Conservation (phyloP, 2,888 invertebrate genomes). For the Chesias legatella region DNA sequence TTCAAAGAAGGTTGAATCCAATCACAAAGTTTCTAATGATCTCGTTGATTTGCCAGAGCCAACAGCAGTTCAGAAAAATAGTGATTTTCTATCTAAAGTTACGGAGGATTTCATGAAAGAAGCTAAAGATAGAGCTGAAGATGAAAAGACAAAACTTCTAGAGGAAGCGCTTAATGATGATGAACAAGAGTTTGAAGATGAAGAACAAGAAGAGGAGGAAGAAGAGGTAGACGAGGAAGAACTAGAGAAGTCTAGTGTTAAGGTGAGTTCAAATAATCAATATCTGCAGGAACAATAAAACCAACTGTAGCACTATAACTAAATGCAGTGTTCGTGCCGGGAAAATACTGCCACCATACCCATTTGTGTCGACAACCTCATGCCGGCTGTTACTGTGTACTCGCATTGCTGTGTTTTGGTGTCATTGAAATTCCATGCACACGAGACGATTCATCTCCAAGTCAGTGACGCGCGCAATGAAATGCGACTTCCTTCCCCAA, state of each 20-base stretch:
- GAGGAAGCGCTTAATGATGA: conserved; percentile 60
- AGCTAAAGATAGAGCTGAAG: conserved; percentile 33
- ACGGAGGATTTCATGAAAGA: conserved; percentile 56
- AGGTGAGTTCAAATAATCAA: conserved; percentile 48
- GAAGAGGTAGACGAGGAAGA: conserved; percentile 46
- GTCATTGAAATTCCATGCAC: no score
- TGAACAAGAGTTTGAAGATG: conserved; percentile 27
- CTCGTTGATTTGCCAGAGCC: conserved; percentile 39
- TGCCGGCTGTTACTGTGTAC: no score
- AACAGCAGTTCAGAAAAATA: conserved; percentile 37
- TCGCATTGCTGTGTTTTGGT: no score
- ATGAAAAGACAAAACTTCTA: conserved; percentile 55
- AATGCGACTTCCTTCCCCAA: no score
- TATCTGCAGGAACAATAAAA: no score
- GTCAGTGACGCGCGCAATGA: no score
- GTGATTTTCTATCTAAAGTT: conserved; percentile 41
- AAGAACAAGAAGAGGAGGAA: conserved; percentile 38
- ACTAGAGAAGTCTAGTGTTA: conserved; percentile 60
- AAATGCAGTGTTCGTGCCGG: no score
- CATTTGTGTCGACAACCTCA: no score
- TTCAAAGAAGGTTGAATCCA: conserved; percentile 9
- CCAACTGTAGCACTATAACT: no score
- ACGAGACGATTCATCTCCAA: no score
- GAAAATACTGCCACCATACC: no score
- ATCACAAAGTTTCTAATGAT: conserved; percentile 27